Evolutionary conservation across 2,797 vertebrate species (phyloP), one percentile per base, ranked within the genome.

Genomic region (Enteromius mattozi): DNA sequence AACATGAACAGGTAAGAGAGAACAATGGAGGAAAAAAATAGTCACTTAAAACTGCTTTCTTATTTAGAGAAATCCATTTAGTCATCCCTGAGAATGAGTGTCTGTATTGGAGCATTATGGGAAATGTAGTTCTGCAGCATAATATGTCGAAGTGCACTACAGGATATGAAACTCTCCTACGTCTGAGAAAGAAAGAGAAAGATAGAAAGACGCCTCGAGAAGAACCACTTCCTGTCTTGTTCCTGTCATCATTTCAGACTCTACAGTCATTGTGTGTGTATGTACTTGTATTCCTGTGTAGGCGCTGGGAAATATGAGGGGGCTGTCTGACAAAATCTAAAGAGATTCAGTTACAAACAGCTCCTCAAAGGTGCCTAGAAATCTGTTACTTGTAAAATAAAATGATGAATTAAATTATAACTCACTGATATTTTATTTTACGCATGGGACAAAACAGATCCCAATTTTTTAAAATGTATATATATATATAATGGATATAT

Each of bases 221-320:
- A 54, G 45, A 83, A 81, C 81, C 85, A 86, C 87, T 86, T 88
- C 87, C 86, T 90, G 86, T 82, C 82, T 87, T n/a, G 59, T 82
- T 83, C 27, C 40, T 68, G 72, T 84, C 59, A 80, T 87, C 75
- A 76, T 80, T 85, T 87, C 51, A n/a, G 63, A 77, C 40, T 30
- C 19, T 21, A 35, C 47, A 10, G 65, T 80, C 40, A 19, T 86
- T 70, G 59, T 87, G 86, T 70, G 27, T 82, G 42, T 81, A 82
- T 90, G 68, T 91, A 87, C 90, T 12, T 83, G 79, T 77, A 79
- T 80, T 75, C 75, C 42, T 88, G 56, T 82, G 33, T 71, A 68
- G 74, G 85, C 30, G 80, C 78, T 86, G 84, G 61, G 84, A 83
- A 86, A 86, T 70, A 66, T 40, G 74, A 70, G 81, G 84, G 87